A percentile compares a stretch with the other conserved stretches of the same genome.
Evolutionary conservation across 2,888 invertebrate genomes (phyloP).

Genomic region (Oligia strigilis): DNA sequence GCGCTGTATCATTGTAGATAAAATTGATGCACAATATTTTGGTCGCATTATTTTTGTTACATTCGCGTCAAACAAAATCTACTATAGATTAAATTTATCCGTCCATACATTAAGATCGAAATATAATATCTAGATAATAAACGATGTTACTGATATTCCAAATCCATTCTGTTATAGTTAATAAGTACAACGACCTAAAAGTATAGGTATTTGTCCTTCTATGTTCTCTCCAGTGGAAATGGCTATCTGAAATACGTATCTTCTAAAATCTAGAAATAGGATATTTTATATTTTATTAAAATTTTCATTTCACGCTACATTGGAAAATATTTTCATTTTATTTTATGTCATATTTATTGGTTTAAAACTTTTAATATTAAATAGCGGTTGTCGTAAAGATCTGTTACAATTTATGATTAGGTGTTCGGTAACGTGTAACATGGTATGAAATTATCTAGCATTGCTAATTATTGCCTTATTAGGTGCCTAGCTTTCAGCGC

Average conservation of each 20-base stretch:
- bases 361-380: slow-evolving; percentile 41
- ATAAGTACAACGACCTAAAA: slow-evolving; percentile 67
- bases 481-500: slow-evolving; percentile 61
- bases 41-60: slow-evolving; percentile 30
- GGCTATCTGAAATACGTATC: slow-evolving; percentile 49
- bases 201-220: slow-evolving; percentile 47
- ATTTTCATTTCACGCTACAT: slow-evolving; percentile 26
- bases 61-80: slow-evolving; percentile 36
- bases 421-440: slow-evolving; percentile 67
- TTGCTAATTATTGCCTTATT: slow-evolving; percentile 66
- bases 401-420: slow-evolving; percentile 69
- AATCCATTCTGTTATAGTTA: slow-evolving; percentile 61
- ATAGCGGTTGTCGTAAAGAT: slow-evolving; percentile 66
- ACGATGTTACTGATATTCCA: slow-evolving; percentile 63
- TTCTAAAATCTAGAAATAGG: slow-evolving; percentile 39
- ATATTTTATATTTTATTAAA: slow-evolving; percentile 53
- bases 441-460: slow-evolving; percentile 59
- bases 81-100: slow-evolving; percentile 67
- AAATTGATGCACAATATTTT: slow-evolving; percentile 63
- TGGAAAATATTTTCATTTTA: slow-evolving; percentile 27
- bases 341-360: slow-evolving; percentile 47
- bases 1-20: slow-evolving; percentile 59
- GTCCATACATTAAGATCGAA: slow-evolving; percentile 67
- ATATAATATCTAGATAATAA: slow-evolving; percentile 48
- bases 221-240: slow-evolving; percentile 40